Evolutionary conservation across 2,797 vertebrate species (phyloP).

Genomic region (Sebastes kiyomatsui): DNA sequence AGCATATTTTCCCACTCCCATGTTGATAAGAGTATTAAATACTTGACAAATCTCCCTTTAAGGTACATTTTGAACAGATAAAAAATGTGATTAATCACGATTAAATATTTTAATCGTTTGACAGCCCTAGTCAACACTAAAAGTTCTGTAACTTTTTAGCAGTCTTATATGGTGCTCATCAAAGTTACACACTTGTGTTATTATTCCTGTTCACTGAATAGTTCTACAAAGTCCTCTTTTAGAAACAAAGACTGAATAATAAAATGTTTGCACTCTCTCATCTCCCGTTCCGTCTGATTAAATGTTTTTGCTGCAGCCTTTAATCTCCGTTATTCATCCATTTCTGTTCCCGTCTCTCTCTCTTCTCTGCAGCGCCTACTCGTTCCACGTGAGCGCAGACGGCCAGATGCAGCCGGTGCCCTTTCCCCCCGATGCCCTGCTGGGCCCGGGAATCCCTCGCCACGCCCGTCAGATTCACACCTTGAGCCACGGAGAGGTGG

Average conservation of each 20-base stretch:
- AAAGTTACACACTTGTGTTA: neutral
- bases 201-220: neutral
- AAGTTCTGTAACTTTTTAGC: neutral
- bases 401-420: conserved; percentile 93
- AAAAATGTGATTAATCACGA: too few species aligned
- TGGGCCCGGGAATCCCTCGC: conserved; percentile 88
- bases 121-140: neutral
- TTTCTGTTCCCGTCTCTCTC: neutral
- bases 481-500: conserved; percentile 89
- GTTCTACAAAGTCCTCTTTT: neutral
- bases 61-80: too few species aligned
- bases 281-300: neutral
- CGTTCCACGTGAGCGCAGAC: conserved; percentile 90
- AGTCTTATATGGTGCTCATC: neutral
- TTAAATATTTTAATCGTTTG: too few species aligned
- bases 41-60: too few species aligned
- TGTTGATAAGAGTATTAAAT: too few species aligned
- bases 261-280: neutral
- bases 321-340: neutral
- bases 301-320: neutral
- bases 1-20: too few species aligned
- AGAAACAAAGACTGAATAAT: neutral
- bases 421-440: conserved; percentile 88
- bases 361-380: conserved; percentile 84
- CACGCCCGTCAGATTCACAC: conserved; percentile 91